phyloP scores from a whole-genome alignment of 1,140 invertebrate genomes.

The Drosophila willistoni region DNA sequence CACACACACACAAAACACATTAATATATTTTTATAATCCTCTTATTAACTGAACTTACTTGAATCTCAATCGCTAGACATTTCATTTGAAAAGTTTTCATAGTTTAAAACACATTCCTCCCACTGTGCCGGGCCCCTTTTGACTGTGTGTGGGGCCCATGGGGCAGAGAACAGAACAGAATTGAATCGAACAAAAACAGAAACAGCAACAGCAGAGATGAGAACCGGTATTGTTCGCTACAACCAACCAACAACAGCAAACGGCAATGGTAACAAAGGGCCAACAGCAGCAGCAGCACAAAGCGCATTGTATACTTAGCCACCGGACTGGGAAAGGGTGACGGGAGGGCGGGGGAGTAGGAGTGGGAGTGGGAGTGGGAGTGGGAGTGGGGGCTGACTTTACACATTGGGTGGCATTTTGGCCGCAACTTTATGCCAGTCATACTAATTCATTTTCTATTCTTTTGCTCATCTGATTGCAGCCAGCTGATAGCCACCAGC shows the following conservation, averaged over 20 bases:
- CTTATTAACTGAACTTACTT: constrained; percentile 4
- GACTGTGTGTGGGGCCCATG: constrained; percentile 19
- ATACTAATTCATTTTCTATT: constrained; percentile 14
- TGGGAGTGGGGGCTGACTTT: no score
- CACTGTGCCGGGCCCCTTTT: neutral
- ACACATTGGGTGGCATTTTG: constrained; percentile 9
- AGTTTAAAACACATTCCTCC: constrained; percentile 18
- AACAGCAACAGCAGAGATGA: constrained; percentile 2
- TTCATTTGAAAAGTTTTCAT: neutral
- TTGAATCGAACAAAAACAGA: neutral
- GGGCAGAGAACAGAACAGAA: neutral
- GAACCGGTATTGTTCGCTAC: constrained; percentile 37
- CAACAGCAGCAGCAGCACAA: constrained; percentile 12
- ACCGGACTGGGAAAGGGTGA: neutral
- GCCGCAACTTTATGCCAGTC: constrained; percentile 13
- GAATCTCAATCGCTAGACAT: neutral
- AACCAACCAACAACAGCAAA: neutral
- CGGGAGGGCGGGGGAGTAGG: neutral
- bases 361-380: neutral
- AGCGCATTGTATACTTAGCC: constrained; percentile 27
- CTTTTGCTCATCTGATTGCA: constrained; percentile 17
- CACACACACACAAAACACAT: neutral
- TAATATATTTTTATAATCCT: neutral
- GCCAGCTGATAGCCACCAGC: neutral
- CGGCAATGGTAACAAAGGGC: no score